phyloP scores from a whole-genome alignment of 2,888 invertebrate genomes.

The Hemicrepidius hirtus region DNA sequence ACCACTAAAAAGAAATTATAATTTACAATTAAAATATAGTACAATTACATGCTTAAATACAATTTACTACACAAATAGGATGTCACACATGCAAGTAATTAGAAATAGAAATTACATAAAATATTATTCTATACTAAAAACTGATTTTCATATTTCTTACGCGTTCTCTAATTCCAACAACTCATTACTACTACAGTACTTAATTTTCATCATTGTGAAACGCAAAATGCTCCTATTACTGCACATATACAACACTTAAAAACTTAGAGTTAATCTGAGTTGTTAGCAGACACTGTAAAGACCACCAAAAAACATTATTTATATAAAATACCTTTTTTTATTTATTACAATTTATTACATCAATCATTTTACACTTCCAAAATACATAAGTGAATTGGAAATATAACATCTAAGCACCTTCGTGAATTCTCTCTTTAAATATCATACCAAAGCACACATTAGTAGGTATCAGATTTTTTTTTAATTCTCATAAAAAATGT shows the following conservation, averaged over 20 bases:
- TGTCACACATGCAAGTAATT: slow-evolving; percentile 15
- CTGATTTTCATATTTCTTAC: neutral
- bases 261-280: slow-evolving; percentile 17
- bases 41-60: slow-evolving; percentile 41
- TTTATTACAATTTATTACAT: neutral
- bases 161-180: slow-evolving; percentile 1
- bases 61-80: slow-evolving; percentile 24
- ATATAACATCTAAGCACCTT: too few relatives aligned
- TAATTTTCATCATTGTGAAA: neutral
- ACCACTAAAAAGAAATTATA: slow-evolving; percentile 36
- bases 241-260: slow-evolving; percentile 9
- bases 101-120: slow-evolving; percentile 5
- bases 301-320: neutral
- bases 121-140: slow-evolving; percentile 6
- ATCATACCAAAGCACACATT: too few relatives aligned
- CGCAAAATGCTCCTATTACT: slow-evolving; percentile 3
- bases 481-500: too few relatives aligned
- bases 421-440: too few relatives aligned
- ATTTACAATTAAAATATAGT: slow-evolving; percentile 35
- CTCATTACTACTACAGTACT: slow-evolving; percentile 11
- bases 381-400: too few relatives aligned
- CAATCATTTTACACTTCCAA: neutral
- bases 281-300: slow-evolving; percentile 15
- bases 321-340: slow-evolving; percentile 4
- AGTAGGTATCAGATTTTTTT: too few relatives aligned